Conservation (phyloP, 2,888 invertebrate genomes). For the Troides oblongomaculatus region DNA sequence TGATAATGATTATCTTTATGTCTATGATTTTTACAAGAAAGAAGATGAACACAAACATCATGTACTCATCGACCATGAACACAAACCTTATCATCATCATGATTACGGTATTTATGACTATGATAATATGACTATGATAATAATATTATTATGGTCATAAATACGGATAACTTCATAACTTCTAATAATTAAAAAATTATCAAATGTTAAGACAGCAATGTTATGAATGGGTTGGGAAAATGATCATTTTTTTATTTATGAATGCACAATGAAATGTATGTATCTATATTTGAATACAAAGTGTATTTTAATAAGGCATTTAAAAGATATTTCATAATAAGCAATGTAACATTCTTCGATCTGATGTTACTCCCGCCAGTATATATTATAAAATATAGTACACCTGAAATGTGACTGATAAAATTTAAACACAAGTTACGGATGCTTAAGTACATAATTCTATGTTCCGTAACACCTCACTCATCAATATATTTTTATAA, state of each 20-base stretch:
- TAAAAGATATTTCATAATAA: too few relatives aligned
- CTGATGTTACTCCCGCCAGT: too few relatives aligned
- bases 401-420: too few relatives aligned
- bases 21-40: constrained; percentile 1
- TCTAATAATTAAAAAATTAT: background rate
- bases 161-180: background rate
- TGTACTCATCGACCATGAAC: constrained; percentile 2
- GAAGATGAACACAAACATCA: constrained; percentile 5
- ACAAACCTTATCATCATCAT: background rate
- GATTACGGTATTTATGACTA: background rate
- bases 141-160: constrained; percentile 3
- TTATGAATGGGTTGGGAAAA: background rate
- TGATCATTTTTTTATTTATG: background rate
- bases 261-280: background rate
- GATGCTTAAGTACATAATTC: too few relatives aligned
- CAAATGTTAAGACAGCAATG: background rate
- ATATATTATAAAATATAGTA: too few relatives aligned
- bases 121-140: too few relatives aligned
- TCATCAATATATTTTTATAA: too few relatives aligned
- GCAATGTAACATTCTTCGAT: too few relatives aligned
- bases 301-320: too few relatives aligned
- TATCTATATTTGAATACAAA: too few relatives aligned
- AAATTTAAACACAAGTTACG: too few relatives aligned
- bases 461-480: too few relatives aligned
- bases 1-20: background rate